Percentiles rank a stretch among this genome's conserved stretches.
These are phyloP conservation scores for Spilarctia lutea DNA, from an alignment of 2,888 invertebrate species.

Conservation along the genomic window DNA sequence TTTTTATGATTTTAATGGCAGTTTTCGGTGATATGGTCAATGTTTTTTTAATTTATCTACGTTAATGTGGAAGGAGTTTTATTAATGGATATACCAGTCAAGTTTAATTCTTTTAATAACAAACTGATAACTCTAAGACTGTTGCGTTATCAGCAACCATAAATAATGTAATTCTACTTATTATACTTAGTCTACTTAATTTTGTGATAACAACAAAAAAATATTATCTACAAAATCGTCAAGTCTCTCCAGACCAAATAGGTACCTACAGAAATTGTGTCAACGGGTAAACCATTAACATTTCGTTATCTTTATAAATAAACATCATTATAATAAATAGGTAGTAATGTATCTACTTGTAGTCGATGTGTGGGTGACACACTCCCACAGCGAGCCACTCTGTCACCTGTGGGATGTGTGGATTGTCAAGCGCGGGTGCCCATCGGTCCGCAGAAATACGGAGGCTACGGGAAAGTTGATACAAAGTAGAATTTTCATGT, in stretches of 20 bases:
- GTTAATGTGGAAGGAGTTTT: neutral
- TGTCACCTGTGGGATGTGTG: conserved; percentile 58
- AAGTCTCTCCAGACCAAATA: neutral
- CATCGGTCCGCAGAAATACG: conserved; percentile 79
- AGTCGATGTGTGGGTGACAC: neutral
- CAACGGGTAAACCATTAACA: neutral
- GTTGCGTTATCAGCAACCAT: neutral
- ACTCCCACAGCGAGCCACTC: conserved; percentile 50
- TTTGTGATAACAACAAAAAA: neutral
- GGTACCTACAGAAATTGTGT: neutral
- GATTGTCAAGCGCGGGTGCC: conserved; percentile 72
- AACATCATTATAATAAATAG: neutral
- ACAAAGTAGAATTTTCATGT: conserved; percentile 82
- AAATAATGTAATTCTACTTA: neutral
- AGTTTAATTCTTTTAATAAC: neutral
- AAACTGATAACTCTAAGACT: neutral
- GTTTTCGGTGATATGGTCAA: conserved; percentile 1
- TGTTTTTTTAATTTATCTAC: conserved; percentile 16
- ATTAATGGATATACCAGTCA: neutral
- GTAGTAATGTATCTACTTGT: neutral
- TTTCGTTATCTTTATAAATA: neutral
- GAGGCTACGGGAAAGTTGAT: conserved; percentile 81
- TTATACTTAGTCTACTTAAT: neutral
- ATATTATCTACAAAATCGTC: neutral
- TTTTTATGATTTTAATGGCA: conserved; percentile 8